Evolutionary conservation across 2,797 vertebrate genomes (phyloP).

Genomic region (Acanthiza pusilla): DNA sequence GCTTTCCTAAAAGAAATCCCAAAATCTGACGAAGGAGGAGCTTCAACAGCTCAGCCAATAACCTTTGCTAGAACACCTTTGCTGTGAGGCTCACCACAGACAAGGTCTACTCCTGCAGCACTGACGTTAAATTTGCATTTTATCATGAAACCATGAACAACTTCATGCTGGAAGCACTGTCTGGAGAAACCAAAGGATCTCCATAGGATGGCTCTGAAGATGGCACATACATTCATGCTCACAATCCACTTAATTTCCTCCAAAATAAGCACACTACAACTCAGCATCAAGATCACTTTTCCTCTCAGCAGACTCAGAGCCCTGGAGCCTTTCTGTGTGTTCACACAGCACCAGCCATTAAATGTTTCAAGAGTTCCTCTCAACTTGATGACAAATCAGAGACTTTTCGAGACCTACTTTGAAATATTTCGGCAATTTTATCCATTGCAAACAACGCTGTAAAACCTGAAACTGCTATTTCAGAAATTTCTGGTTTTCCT

Average conservation of each 20-base stretch:
- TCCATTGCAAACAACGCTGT: background rate
- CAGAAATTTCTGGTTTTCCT: background rate
- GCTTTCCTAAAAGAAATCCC: background rate
- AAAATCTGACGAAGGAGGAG: background rate
- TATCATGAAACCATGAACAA: background rate
- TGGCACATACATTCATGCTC: background rate
- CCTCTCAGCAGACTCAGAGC: background rate
- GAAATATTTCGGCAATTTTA: background rate
- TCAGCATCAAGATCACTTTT: background rate
- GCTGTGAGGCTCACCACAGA: background rate
- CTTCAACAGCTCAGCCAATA: background rate
- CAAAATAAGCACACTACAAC: background rate
- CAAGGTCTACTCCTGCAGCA: no score
- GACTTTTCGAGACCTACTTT: background rate
- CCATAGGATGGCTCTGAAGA: background rate
- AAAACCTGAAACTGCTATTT: background rate
- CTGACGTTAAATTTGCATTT: background rate
- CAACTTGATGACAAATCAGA: background rate
- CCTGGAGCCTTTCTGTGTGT: background rate
- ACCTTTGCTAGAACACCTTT: background rate
- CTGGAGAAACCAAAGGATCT: background rate
- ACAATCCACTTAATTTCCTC: background rate
- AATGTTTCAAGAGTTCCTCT: background rate
- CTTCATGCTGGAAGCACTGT: background rate
- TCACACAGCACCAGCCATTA: background rate